These are phyloP conservation scores for Sceloporus undulatus DNA, from an alignment of 2,113 vertebrate species.

Conservation along the genomic window DNA sequence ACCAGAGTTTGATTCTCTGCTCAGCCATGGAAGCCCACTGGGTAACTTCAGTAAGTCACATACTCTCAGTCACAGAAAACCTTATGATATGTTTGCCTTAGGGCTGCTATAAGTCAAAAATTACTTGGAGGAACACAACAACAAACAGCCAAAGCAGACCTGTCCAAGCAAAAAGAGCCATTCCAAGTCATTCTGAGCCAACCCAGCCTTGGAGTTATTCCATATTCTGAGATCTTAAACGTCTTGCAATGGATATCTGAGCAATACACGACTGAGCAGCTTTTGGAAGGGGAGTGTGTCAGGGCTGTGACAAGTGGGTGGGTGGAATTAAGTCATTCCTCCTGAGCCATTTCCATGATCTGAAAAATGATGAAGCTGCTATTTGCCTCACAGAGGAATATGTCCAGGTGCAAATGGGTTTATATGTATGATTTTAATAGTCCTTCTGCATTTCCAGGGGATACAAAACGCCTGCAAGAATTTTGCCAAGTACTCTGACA, in stretches of 20 bases:
- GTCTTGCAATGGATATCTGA: background rate
- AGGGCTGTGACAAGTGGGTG: background rate
- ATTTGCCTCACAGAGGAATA: background rate
- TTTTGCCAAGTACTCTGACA: constrained; percentile 23
- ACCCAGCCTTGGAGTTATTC: background rate
- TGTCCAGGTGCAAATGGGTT: background rate
- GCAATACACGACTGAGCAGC: background rate
- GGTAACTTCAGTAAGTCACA: too few species aligned
- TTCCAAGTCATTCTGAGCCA: background rate
- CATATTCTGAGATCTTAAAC: background rate
- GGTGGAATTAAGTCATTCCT: background rate
- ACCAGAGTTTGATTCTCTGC: too few species aligned
- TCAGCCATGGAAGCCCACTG: too few species aligned
- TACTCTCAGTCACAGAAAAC: too few species aligned
- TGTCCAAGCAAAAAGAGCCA: background rate
- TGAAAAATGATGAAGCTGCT: background rate
- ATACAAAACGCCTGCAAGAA: background rate
- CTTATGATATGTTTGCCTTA: too few species aligned
- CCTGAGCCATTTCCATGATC: background rate
- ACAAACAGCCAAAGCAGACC: too few species aligned
- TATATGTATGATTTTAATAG: background rate
- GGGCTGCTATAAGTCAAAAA: too few species aligned
- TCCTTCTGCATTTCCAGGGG: background rate
- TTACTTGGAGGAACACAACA: too few species aligned
- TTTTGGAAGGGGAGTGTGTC: too few species aligned